A percentile compares a stretch with the other conserved stretches of the same genome.
Conservation (phyloP, 2,888 invertebrate species). For the Erannis defoliaria region DNA sequence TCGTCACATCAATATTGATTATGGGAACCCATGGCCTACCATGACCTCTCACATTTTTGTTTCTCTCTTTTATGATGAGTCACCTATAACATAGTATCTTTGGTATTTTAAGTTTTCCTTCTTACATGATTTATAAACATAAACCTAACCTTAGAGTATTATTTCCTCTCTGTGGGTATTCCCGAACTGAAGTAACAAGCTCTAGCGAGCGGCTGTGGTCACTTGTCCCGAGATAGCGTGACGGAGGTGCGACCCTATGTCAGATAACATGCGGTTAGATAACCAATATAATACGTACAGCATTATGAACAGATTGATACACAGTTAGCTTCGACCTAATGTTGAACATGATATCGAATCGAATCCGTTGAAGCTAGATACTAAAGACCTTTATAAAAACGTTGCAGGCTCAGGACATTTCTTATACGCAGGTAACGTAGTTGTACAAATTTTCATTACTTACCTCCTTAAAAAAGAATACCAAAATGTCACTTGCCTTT, state of each 20-base stretch:
- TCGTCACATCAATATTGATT: no score
- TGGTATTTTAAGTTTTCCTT: neutral
- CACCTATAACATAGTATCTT: no score
- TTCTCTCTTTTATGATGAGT: no score
- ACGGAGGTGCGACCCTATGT: constrained; percentile 41
- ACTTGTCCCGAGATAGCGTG: constrained; percentile 40
- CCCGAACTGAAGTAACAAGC: constrained; percentile 12
- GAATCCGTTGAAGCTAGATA: neutral
- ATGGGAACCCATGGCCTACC: no score
- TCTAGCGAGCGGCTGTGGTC: constrained; percentile 36
- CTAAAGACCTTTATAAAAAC: no score
- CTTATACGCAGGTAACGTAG: no score
- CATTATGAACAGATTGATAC: constrained; percentile 3
- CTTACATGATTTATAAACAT: neutral
- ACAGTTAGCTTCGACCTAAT: neutral
- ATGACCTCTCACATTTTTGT: no score
- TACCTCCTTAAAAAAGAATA: no score
- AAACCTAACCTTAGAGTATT: neutral
- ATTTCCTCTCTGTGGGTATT: constrained; percentile 15
- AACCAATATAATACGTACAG: constrained; percentile 47
- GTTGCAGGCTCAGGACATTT: no score
- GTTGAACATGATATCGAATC: no score
- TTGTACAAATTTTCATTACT: no score
- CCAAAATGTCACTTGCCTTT: no score
- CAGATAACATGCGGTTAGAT: constrained; percentile 35